A percentile compares a stretch with the other conserved stretches of the same genome.
Conservation (phyloP, 2,797 vertebrate species). For the Tokudaia tokunoshimensis region DNA sequence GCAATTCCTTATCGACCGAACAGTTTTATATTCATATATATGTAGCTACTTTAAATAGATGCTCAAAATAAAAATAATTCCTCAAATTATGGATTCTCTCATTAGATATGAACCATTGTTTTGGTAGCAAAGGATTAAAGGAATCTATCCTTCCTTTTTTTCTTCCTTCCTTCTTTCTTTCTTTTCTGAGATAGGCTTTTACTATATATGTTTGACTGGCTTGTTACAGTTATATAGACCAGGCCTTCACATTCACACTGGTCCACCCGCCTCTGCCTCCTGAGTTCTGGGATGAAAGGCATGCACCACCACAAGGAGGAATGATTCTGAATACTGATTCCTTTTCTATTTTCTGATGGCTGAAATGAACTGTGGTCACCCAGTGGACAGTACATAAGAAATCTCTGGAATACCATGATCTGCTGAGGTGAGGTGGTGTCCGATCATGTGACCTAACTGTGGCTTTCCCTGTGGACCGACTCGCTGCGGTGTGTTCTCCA, state of each 20-base stretch:
- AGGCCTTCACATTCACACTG: not conserved
- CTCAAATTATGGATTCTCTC: not conserved
- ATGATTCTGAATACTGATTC: not conserved
- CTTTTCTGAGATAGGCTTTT: not conserved
- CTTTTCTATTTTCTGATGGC: not conserved
- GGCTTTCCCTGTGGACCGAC: not conserved
- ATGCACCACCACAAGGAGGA: not conserved
- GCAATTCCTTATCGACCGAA: not conserved
- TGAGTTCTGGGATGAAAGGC: not conserved
- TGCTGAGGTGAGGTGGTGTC: not conserved
- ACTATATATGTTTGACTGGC: not conserved
- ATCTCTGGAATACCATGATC: not conserved
- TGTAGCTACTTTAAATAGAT: not conserved
- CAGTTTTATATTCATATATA: not conserved
- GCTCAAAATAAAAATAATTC: slow-evolving; percentile 10
- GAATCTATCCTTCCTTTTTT: not conserved
- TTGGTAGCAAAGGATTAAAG: not conserved
- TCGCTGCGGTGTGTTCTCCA: slow-evolving; percentile 88
- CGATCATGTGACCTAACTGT: not conserved
- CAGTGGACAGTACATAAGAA: not conserved
- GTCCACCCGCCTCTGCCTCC: not conserved
- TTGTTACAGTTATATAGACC: not conserved
- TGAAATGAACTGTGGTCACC: not conserved
- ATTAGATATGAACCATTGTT: not conserved
- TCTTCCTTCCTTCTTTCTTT: not conserved